A percentile compares a stretch with the other conserved stretches of the same genome.
Conservation (phyloP, 2,113 vertebrate genomes). For the Myrmophylax atrothorax region DNA sequence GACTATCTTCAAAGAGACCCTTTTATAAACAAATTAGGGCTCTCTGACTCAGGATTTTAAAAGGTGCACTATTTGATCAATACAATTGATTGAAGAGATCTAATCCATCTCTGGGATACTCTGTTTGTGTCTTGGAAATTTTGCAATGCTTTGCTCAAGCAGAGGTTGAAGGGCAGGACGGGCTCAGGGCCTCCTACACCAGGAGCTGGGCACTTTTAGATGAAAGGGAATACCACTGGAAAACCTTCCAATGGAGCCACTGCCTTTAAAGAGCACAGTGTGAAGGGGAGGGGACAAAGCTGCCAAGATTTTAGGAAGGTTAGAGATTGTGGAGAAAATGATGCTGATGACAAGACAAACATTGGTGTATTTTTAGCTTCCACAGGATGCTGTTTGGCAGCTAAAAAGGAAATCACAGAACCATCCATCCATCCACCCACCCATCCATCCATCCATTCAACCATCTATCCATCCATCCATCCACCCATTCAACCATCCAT, state of each 20-base stretch:
- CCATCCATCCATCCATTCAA: neutral
- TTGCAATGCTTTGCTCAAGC: neutral
- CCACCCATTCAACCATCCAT: neutral
- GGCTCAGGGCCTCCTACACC: neutral
- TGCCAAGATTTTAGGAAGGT: neutral
- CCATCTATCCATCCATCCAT: neutral
- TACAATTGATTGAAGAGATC: slow-evolving; percentile 39
- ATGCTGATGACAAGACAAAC: neutral
- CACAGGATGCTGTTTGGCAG: neutral
- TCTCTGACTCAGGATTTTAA: slow-evolving; percentile 44
- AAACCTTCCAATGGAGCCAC: neutral
- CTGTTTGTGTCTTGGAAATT: neutral
- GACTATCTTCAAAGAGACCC: slow-evolving; percentile 31
- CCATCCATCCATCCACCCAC: accelerated
- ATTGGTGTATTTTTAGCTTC: neutral
- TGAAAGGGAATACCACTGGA: neutral
- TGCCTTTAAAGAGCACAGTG: neutral
- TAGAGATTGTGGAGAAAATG: neutral
- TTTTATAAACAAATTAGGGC: slow-evolving; percentile 55
- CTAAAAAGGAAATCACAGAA: neutral
- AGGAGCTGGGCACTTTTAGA: neutral
- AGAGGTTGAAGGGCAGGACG: neutral
- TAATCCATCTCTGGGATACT: neutral
- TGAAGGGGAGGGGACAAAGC: neutral
- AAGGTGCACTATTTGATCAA: slow-evolving; percentile 13